Base-by-base conservation (phyloP, 2,797 vertebrate genomes). In the Carduelis carduelis region DNA sequence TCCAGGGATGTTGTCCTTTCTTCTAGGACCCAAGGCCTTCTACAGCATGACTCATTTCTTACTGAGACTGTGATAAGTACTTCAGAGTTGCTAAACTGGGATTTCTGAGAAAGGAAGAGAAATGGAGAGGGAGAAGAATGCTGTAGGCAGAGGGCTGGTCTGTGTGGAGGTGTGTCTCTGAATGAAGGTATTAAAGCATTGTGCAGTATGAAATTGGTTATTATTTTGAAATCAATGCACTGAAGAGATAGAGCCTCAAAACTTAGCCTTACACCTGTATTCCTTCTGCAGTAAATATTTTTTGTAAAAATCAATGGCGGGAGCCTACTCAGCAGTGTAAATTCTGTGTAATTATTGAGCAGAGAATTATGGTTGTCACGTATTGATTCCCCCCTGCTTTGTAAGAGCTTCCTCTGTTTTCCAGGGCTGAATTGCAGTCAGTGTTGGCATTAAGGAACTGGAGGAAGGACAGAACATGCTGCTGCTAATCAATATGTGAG, bases 301-400 rank as follows among this genome's bases (percentile, higher is more conserved):
- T 89, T 89, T 92, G 75, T 65, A 92, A 27, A 93, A 96, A 97
- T 97, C 96, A 91, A 89, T 96, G 72, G 72, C 76, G 71, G 65
- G 61, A 84, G 57, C 86, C 91, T 94, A 89, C 79, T 91, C 80
- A 80, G 71, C 91, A 89, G 83, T 70, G 79, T 92, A 95, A 96
- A 94, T 34, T 44, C 60, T 57, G 50, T 88, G 88, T 95, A 87
- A 96, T 97, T 97, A 95, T 70, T 49, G 68, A 90, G 87, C 61
- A 34, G 60, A 92, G 95, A 96, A 95, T 95, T 91, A 82, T n/a
- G 83, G 95, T 93, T 97, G 96, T 95, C 83, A 43, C 1, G 1
- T 96, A 95, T 97, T 0, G 94, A 97, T 97, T 93, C 59, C 50
- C 26, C 27, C 21, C 75, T 85, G 79, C 91, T 97, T 91, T 93